Base-by-base conservation (phyloP, 2,113 vertebrate genomes). In the Sialia sialis region DNA sequence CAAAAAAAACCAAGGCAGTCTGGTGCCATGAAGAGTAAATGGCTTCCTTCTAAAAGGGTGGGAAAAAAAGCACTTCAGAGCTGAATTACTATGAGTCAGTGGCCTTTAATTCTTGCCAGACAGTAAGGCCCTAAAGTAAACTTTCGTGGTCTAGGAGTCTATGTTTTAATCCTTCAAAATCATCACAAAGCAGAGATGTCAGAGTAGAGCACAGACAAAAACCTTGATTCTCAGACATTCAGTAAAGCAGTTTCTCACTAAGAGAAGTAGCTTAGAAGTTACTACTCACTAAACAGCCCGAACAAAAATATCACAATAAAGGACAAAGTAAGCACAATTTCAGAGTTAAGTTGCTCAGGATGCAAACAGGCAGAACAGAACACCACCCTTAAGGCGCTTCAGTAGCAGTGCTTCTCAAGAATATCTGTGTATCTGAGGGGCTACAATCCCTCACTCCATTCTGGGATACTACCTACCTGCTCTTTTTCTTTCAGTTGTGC, bases 31-130 rank as follows among this genome's bases (percentile, higher is more conserved):
- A 91, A 79, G 55, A 58, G 13, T 43, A 73, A 60, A 34, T 46
- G 41, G 26, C 51, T 95, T 68, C 75, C 85, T 86, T 75, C 51
- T n/a, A 91, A 96, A 90, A 73, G 36, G 6, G 11, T 25, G 29
- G 44, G 41, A 76, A 68, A 39, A 62, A 93, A 93, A 87, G 72
- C 51, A 58, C 49, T 93, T 94, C 60, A 55, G 38, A 75, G 51
- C 36, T 87, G 34, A 63, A 36, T 54, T 63, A 48, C 80, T 51
- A 38, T 27, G n/a, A 54, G 74, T 81, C 44, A 25, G 48, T 63
- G 44, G n/a, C 32, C 59, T 92, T 80, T 80, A 75, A 46, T 39
- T 84, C 60, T 84, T 82, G 38, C n/a, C 93, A 96, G 91, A 84
- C 29, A 93, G 46, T 32, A 72, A 64, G 48, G 27, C 27, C 74